Percentiles rank a stretch among this genome's conserved stretches.
Evolutionary conservation across 2,797 vertebrate species (phyloP).

Genomic region (Hypotaenidia philippensis): DNA sequence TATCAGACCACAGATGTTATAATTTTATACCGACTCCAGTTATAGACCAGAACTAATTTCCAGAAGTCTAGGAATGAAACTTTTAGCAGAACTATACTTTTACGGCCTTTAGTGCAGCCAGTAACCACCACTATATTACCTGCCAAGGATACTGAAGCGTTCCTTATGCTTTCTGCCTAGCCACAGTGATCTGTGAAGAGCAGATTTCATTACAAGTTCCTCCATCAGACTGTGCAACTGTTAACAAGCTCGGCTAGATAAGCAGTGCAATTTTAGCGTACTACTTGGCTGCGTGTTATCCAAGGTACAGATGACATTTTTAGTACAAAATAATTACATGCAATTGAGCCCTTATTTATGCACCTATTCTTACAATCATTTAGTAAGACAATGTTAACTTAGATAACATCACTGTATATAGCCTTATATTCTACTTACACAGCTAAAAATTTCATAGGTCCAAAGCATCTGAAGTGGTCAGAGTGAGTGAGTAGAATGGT

Average conservation of each 20-base stretch:
- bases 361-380: background rate
- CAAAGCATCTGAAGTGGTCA: background rate
- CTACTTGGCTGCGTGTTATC: background rate
- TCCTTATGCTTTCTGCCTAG: background rate
- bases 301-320: background rate
- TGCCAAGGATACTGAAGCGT: background rate
- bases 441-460: background rate
- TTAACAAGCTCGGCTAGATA: background rate
- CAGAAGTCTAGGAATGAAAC: background rate
- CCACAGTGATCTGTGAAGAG: background rate
- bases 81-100: background rate
- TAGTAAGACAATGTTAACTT: background rate
- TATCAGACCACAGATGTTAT: background rate
- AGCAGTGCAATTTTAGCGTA: background rate
- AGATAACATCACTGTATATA: background rate
- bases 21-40: background rate
- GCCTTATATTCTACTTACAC: background rate
- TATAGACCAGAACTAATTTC: background rate
- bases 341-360: background rate
- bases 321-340: background rate
- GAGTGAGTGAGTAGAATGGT: background rate
- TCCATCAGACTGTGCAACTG: background rate
- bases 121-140: background rate
- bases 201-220: background rate
- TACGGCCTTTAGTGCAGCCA: background rate